Evolutionary conservation across 2,113 vertebrate genomes (phyloP), one percentile per base, ranked within the genome.

Genomic region (Dascyllus trimaculatus): DNA sequence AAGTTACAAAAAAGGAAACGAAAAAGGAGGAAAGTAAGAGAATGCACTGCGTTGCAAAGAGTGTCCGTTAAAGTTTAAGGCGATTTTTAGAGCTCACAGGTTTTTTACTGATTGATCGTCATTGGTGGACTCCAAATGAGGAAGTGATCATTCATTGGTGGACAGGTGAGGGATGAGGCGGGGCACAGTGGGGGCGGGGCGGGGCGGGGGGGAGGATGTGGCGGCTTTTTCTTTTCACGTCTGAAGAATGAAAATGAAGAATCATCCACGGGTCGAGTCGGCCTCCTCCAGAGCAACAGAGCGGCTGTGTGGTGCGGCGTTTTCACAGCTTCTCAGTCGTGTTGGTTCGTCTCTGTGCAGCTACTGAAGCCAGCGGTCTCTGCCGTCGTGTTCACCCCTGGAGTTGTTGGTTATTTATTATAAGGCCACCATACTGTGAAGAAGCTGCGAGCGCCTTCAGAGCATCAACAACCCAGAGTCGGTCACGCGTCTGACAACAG

Each of bases 31-130:
- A 29, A 96, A 80, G 67, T 32, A 57, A 78, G 35, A 86, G 75
- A 91, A 97, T 96, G 96, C 96, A 97, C 97, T 96, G 96, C 94
- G 88, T 87, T 96, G 96, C 85, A 95, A 35, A 97, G 96, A 98
- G 97, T 97, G 97, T 98, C 96, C 95, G 72, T 96, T 95, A 14
- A 96, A 84, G 85, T 96, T 99, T 99, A 99, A 99, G 98, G 98
- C 98, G 97, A 95, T 97, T 96, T 97, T 97, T 96, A 60, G 97
- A 99, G 96, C 96, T 98, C 96, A 95, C 95, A 96, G 98, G 96
- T 97, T 92, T 43, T 89, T 83, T 90, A 86, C 89, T 93, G 85
- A 91, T 87, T 91, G 81, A 92, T 91, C 85, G 71, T 88, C 81
- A 59, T 88, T 81, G 86, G 82, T 90, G 87, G 88, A 86, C 67